Evolutionary conservation across 2,888 invertebrate genomes (phyloP).

Genomic region (Apamea sordens): DNA sequence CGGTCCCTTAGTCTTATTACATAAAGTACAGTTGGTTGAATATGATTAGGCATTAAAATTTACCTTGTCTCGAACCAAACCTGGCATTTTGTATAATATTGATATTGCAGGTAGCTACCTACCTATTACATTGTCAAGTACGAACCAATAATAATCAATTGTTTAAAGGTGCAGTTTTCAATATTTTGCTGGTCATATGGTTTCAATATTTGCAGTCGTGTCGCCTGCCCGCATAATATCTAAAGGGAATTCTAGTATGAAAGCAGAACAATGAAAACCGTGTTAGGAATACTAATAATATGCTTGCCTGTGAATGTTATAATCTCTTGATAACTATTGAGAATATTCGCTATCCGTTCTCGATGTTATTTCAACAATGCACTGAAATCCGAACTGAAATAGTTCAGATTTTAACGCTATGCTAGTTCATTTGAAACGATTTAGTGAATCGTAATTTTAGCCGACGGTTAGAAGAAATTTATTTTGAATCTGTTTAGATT

Average conservation of each 20-base stretch:
- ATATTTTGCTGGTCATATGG: conserved; percentile 27
- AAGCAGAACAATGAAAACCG: conserved; percentile 59
- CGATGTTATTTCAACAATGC: conserved; percentile 41
- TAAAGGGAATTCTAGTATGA: conserved; percentile 56
- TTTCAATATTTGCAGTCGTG: conserved; percentile 58
- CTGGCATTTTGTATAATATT: too few relatives aligned
- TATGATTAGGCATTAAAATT: background rate
- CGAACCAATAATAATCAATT: background rate
- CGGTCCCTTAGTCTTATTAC: too few relatives aligned
- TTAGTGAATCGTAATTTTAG: background rate
- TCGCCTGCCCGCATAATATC: conserved; percentile 50
- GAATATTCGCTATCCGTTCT: conserved; percentile 43
- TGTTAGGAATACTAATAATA: conserved; percentile 56
- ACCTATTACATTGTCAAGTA: background rate
- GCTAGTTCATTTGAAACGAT: background rate
- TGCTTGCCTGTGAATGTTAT: conserved; percentile 38
- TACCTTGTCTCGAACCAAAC: background rate
- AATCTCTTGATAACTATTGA: conserved; percentile 42
- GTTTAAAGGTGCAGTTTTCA: conserved; percentile 4
- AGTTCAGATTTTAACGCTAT: conserved; percentile 2
- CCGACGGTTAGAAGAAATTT: background rate
- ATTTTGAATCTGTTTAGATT: background rate
- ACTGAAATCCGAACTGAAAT: background rate
- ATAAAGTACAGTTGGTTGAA: too few relatives aligned
- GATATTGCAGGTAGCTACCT: background rate